phyloP scores from a whole-genome alignment of 2,797 vertebrate species.

The Ctenopoma multispine region DNA sequence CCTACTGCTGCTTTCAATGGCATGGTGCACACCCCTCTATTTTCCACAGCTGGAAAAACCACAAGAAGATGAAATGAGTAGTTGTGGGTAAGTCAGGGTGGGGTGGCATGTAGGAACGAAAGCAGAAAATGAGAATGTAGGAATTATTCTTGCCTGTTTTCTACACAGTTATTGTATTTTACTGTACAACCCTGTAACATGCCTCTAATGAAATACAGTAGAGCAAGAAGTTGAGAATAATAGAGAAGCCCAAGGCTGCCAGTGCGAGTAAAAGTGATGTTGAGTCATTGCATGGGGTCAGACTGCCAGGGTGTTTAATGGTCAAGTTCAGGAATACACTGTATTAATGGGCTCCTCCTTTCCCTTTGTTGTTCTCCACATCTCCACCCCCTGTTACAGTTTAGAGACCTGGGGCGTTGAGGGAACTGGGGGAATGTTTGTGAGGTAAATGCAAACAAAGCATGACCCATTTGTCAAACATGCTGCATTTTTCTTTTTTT shows the following conservation, averaged over 20 bases:
- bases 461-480: constrained; percentile 70
- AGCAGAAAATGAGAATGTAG: constrained; percentile 8
- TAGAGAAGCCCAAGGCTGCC: constrained; percentile 47
- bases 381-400: constrained; percentile 25
- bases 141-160: constrained; percentile 26
- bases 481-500: constrained; percentile 49
- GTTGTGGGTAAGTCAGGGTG: constrained; percentile 1
- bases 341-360: constrained; percentile 35
- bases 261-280: constrained; percentile 60
- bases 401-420: constrained; percentile 21
- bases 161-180: constrained; percentile 20
- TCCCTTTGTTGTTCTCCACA: constrained; percentile 10
- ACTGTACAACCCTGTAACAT: constrained; percentile 9
- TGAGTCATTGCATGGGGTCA: constrained; percentile 71
- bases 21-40: constrained; percentile 55
- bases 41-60: constrained; percentile 58
- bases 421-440: constrained; percentile 35
- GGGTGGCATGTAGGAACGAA: background rate
- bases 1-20: constrained; percentile 56
- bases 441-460: constrained; percentile 68
- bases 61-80: constrained; percentile 45
- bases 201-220: constrained; percentile 35
- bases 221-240: constrained; percentile 40
- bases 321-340: constrained; percentile 47
- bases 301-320: constrained; percentile 56